Conservation (phyloP, 2,797 vertebrate genomes). For the Diceros bicornis region DNA sequence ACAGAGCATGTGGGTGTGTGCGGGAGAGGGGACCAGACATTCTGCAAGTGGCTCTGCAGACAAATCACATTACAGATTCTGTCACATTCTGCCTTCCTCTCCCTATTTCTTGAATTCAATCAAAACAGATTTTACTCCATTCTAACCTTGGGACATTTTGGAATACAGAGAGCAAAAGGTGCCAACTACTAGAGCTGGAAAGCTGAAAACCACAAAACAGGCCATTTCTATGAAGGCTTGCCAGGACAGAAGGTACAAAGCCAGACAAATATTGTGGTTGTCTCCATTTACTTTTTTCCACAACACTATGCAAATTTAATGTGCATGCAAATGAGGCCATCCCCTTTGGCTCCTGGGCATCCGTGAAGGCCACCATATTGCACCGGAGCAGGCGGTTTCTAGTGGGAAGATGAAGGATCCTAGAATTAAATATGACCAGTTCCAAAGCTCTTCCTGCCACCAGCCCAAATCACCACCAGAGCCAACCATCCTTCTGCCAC, state of each 20-base stretch:
- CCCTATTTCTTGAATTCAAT: neutral
- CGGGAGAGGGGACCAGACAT: neutral
- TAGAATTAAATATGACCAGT: neutral
- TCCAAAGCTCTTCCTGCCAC: neutral
- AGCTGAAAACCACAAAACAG: neutral
- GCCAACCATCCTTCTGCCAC: neutral
- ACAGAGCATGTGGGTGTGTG: neutral
- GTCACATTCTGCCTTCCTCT: neutral
- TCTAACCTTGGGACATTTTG: neutral
- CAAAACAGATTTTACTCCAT: neutral
- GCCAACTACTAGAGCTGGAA: neutral
- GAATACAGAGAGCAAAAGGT: neutral
- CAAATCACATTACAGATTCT: neutral
- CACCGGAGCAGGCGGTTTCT: neutral
- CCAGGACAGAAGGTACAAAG: neutral
- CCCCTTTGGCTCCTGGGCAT: neutral
- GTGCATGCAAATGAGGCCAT: neutral
- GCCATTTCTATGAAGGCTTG: neutral
- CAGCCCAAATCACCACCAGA: neutral
- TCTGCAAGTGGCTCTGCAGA: neutral
- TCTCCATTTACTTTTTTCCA: neutral
- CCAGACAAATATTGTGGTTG: neutral
- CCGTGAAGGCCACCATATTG: neutral
- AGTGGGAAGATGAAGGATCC: neutral
- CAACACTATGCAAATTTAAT: neutral